These are phyloP conservation scores for Limnephilus auricula DNA, from an alignment of 2,888 invertebrate genomes.

Conservation along the genomic window DNA sequence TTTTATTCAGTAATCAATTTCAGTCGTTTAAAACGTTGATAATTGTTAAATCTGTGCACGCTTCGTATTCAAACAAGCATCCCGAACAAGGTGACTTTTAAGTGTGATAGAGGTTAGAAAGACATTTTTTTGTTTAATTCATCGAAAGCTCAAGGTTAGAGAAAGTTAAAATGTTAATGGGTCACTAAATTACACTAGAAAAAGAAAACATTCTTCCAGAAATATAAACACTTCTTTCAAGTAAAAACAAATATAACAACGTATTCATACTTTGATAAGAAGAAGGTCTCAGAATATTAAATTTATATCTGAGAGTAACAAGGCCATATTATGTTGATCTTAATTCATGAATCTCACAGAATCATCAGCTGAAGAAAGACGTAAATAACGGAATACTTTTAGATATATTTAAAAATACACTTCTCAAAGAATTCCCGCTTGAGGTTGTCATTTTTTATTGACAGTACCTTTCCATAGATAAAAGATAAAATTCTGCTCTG, in stretches of 20 bases:
- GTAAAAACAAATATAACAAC: background rate
- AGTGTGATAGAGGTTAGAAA: background rate
- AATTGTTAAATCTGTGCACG: background rate
- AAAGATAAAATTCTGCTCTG: background rate
- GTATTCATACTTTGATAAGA: background rate
- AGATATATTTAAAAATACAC: conserved; percentile 44
- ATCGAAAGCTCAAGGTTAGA: background rate
- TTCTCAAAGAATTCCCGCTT: background rate
- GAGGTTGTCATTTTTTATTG: conserved; percentile 33
- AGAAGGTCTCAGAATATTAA: background rate
- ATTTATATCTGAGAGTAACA: background rate
- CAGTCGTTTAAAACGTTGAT: background rate
- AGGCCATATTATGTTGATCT: background rate
- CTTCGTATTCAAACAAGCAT: background rate
- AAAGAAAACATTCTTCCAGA: background rate
- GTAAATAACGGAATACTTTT: conserved; percentile 24
- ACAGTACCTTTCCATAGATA: conserved; percentile 9
- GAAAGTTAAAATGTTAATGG: background rate
- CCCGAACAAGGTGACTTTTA: background rate
- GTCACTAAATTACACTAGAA: background rate
- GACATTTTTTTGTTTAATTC: background rate
- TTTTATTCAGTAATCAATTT: background rate
- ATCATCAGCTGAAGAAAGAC: background rate
- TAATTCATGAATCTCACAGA: background rate
- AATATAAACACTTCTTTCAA: conserved; percentile 16